These are phyloP conservation scores for Pandion haliaetus DNA, from an alignment of 2,113 vertebrate species.

Conservation along the genomic window DNA sequence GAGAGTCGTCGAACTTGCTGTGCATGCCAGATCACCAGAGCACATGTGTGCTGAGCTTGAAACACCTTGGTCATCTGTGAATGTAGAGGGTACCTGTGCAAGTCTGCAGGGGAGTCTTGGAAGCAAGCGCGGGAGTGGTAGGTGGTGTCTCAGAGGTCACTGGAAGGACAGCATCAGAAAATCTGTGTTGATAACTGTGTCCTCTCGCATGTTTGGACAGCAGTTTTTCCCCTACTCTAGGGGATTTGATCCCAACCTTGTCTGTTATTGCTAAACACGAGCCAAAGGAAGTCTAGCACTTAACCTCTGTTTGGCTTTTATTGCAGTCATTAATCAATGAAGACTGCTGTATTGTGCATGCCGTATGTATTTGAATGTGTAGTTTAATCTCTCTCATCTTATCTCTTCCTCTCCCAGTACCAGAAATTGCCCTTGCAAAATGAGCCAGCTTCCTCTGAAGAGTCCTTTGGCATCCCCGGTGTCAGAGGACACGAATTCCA, in stretches of 20 bases:
- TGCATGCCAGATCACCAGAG: neutral
- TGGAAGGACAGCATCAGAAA: neutral
- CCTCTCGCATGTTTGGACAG: neutral
- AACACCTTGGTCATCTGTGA: neutral
- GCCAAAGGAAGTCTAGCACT: neutral
- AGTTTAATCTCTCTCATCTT: neutral
- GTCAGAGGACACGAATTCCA: slow-evolving; percentile 61
- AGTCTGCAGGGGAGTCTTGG: neutral
- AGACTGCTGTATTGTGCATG: neutral
- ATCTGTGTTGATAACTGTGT: neutral
- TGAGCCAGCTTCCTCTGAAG: slow-evolving; percentile 77
- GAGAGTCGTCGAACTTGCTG: neutral
- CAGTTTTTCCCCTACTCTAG: neutral
- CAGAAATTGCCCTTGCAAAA: slow-evolving; percentile 72
- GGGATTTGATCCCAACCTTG: neutral
- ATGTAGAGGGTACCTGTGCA: neutral
- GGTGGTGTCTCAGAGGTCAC: neutral
- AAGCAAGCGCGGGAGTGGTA: neutral
- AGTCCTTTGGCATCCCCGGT: slow-evolving; percentile 65
- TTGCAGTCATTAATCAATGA: neutral
- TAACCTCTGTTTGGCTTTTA: neutral
- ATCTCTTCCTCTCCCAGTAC: slow-evolving; percentile 35
- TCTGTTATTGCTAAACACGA: neutral
- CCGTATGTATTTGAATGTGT: rapidly evolving
- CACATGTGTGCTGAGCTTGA: rapidly evolving